Percentiles rank a stretch among this genome's conserved stretches.
These are phyloP conservation scores for Acanthococcus lagerstroemiae DNA, from an alignment of 2,888 invertebrate genomes.

Conservation along the genomic window DNA sequence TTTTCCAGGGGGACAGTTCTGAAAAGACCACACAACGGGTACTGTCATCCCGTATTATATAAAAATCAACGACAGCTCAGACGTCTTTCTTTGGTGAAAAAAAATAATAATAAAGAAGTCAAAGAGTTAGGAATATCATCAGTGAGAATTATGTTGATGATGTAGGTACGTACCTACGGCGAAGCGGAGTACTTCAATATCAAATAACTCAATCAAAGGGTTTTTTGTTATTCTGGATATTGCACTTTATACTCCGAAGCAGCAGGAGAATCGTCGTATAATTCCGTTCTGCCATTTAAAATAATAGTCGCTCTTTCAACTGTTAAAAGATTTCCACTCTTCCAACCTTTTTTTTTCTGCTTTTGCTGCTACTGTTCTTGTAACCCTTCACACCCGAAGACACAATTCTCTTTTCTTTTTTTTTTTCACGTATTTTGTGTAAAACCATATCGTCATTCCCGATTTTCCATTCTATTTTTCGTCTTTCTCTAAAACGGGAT, in stretches of 20 bases:
- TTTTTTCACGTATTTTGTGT: background rate
- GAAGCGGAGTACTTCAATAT: background rate
- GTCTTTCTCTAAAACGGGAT: background rate
- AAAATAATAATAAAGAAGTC: background rate
- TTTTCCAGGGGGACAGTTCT: background rate
- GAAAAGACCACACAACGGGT: background rate
- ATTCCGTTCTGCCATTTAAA: constrained; percentile 3
- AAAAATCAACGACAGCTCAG: background rate
- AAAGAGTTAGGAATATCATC: background rate
- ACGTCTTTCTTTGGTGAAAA: background rate
- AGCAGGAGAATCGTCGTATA: background rate
- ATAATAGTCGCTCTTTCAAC: constrained; percentile 1
- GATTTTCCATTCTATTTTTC: background rate
- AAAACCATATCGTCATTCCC: constrained; percentile 3
- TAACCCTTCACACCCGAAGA: background rate
- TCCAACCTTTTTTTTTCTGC: background rate
- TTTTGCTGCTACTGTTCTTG: background rate
- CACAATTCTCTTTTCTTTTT: background rate
- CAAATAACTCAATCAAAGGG: constrained; percentile 7
- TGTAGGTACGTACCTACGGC: background rate
- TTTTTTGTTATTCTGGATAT: constrained; percentile 1
- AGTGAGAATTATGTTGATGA: background rate
- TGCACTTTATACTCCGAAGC: background rate
- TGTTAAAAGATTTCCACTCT: background rate
- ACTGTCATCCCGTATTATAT: background rate